Evolutionary conservation across 2,888 invertebrate species (phyloP).

Genomic region (Drosophila peninsularis): DNA sequence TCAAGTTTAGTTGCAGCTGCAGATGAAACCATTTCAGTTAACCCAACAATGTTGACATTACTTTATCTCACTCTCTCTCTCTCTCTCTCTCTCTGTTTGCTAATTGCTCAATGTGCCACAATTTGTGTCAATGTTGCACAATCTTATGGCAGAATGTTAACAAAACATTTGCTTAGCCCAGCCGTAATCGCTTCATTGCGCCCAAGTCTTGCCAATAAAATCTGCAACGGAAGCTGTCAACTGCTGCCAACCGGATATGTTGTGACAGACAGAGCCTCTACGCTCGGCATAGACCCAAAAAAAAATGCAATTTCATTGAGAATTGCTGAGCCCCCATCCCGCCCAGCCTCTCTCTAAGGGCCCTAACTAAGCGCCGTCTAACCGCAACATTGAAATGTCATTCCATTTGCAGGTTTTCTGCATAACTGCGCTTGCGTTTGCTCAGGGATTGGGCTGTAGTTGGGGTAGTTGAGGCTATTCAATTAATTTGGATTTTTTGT

Average conservation of each 20-base stretch:
- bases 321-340: neutral
- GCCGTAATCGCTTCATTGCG: conserved; percentile 51
- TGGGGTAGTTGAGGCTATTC: neutral
- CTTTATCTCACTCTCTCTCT: conserved; percentile 1
- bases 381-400: conserved; percentile 68
- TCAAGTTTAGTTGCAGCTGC: conserved; percentile 41
- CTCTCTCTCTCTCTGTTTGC: conserved; percentile 22
- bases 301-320: conserved; percentile 44
- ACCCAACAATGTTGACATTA: conserved; percentile 25
- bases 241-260: conserved; percentile 32
- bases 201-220: conserved; percentile 35
- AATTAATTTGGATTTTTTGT: neutral
- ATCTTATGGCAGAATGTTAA: conserved; percentile 37
- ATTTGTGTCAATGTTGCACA: conserved; percentile 37
- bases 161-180: conserved; percentile 57
- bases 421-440: conserved; percentile 9
- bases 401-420: conserved; percentile 53
- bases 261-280: conserved; percentile 28
- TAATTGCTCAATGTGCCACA: conserved; percentile 68
- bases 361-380: conserved; percentile 15
- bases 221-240: conserved; percentile 40
- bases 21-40: conserved; percentile 44
- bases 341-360: neutral
- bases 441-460: neutral
- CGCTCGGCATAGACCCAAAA: conserved; percentile 17